A percentile compares a stretch with the other conserved stretches of the same genome.
Evolutionary conservation across 1,140 invertebrate species (phyloP).

Genomic region (Pararge aegeria): DNA sequence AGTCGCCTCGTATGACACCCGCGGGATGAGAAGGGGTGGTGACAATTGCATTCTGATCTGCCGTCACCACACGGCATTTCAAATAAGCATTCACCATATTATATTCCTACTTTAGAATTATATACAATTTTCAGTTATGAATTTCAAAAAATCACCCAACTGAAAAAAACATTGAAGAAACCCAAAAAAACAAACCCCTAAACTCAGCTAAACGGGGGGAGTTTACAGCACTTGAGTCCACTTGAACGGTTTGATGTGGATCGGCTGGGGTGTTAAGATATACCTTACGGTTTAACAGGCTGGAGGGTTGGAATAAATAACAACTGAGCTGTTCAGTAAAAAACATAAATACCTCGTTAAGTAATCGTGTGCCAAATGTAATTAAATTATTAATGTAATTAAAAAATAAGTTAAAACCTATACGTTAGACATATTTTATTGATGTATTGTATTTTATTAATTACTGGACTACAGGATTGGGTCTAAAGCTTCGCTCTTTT

Average conservation of each 20-base stretch:
- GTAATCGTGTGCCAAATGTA: background rate
- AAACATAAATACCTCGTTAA: background rate
- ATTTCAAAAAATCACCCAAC: background rate
- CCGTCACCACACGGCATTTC: too few relatives aligned
- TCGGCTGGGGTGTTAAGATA: conserved; percentile 1
- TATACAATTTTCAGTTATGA: background rate
- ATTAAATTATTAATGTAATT: background rate
- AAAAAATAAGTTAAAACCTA: too few relatives aligned
- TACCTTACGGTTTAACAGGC: background rate
- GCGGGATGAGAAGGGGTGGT: too few relatives aligned
- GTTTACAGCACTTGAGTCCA: conserved; percentile 1
- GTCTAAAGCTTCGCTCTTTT: too few relatives aligned
- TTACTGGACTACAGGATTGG: too few relatives aligned
- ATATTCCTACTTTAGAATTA: background rate
- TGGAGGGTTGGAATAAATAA: background rate
- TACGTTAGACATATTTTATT: too few relatives aligned
- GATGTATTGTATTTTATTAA: too few relatives aligned
- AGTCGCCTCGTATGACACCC: too few relatives aligned
- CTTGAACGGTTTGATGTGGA: conserved; percentile 2
- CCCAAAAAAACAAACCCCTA: background rate
- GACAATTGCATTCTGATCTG: too few relatives aligned
- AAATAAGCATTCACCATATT: background rate
- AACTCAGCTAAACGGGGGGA: conserved; percentile 3
- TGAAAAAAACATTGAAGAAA: background rate
- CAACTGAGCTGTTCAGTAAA: background rate